A percentile compares a stretch with the other conserved stretches of the same genome.
Conservation (phyloP, 2,113 vertebrate genomes). For the Amphiprion ocellaris region DNA sequence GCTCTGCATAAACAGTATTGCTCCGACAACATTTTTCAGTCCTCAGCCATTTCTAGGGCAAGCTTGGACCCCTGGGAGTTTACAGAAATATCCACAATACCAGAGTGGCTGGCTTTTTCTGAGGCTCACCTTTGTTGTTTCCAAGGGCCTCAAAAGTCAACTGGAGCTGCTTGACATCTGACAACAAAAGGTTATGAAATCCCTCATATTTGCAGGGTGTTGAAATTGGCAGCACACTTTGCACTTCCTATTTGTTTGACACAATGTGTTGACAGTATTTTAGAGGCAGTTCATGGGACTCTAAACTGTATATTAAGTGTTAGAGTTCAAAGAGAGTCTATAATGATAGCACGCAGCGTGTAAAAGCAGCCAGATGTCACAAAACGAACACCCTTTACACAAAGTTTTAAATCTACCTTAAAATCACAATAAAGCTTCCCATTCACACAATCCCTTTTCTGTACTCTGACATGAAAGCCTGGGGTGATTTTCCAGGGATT, state of each 20-base stretch:
- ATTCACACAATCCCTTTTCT: slow-evolving; percentile 4
- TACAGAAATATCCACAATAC: slow-evolving; percentile 84
- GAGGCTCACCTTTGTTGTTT: slow-evolving; percentile 79
- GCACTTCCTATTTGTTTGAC: slow-evolving; percentile 50
- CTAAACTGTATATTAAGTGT: neutral
- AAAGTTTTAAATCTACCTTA: slow-evolving; percentile 25
- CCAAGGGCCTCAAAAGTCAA: slow-evolving; percentile 76
- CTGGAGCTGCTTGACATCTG: slow-evolving; percentile 69
- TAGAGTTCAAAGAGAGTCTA: neutral
- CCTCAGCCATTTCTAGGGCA: slow-evolving; percentile 86
- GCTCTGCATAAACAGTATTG: slow-evolving; percentile 82
- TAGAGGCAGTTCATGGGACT: slow-evolving; percentile 36
- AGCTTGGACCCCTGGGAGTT: slow-evolving; percentile 74
- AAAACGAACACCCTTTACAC: neutral
- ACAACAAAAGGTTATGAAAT: slow-evolving; percentile 62
- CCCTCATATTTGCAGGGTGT: slow-evolving; percentile 51
- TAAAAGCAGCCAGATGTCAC: slow-evolving; percentile 42
- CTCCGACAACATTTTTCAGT: slow-evolving; percentile 82
- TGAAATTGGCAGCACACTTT: slow-evolving; percentile 49
- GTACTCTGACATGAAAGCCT: slow-evolving; percentile 18
- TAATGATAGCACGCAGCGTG: slow-evolving; percentile 22
- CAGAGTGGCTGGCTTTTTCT: slow-evolving; percentile 61
- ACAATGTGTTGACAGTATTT: slow-evolving; percentile 48
- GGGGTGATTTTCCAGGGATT: slow-evolving; percentile 20
- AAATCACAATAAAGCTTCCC: slow-evolving; percentile 27